Evolutionary conservation across 1,140 invertebrate species (phyloP).

Genomic region (Drosophila sp.): DNA sequence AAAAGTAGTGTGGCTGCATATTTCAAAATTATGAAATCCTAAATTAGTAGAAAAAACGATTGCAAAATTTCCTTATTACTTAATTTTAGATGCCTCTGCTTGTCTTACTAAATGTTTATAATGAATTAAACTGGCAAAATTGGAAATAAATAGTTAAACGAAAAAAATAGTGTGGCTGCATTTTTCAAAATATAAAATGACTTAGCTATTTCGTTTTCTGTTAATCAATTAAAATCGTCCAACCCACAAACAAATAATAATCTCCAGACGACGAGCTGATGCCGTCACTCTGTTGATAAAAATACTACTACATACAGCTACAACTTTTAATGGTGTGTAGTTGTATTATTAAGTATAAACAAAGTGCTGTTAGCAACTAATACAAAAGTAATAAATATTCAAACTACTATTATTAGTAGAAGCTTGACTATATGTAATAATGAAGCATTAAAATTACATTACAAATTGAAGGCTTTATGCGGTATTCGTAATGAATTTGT

Average conservation of each 20-base stretch:
- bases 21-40: background rate
- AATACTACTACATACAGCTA: background rate
- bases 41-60: no score
- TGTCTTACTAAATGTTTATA: no score
- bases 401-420: conserved; percentile 4
- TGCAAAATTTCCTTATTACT: no score
- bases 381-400: conserved; percentile 10
- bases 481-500: conserved; percentile 4
- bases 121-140: no score
- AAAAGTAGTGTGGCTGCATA: conserved; percentile 8
- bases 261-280: background rate
- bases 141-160: background rate
- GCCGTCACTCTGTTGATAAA: background rate
- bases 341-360: conserved; percentile 22
- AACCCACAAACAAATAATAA: background rate
- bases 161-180: conserved; percentile 10
- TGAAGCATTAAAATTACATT: conserved; percentile 14
- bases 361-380: conserved; percentile 13
- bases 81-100: no score
- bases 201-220: no score
- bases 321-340: conserved; percentile 13
- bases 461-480: conserved; percentile 8
- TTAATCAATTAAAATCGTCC: background rate
- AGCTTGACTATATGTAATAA: conserved; percentile 15
- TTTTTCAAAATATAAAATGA: background rate